phyloP scores from a whole-genome alignment of 2,888 invertebrate genomes.

The Dermolepida albohirtum region DNA sequence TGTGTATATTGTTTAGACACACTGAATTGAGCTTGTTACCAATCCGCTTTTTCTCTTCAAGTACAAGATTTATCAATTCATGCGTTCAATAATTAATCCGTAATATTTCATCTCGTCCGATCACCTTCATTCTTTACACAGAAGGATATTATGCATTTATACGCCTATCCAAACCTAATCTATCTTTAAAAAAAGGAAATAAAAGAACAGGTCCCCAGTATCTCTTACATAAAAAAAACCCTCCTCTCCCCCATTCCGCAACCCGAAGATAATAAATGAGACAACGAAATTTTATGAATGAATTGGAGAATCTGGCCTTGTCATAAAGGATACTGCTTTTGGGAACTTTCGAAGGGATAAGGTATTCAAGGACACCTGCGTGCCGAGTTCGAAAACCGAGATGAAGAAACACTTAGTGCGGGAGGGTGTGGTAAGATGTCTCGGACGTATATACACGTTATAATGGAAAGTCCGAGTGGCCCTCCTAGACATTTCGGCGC shows the following conservation, averaged over 20 bases:
- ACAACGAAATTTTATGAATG: slow-evolving; percentile 51
- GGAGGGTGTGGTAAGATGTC: slow-evolving; percentile 40
- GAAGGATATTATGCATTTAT: slow-evolving; percentile 49
- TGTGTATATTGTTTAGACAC: slow-evolving; percentile 6
- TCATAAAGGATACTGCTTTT: slow-evolving; percentile 50
- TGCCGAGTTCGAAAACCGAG: slow-evolving; percentile 25
- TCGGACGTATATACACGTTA: slow-evolving; percentile 32
- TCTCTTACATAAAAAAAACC: slow-evolving; percentile 31
- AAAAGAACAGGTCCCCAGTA: slow-evolving; percentile 22
- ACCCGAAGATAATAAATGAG: slow-evolving; percentile 50
- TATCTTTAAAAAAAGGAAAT: slow-evolving; percentile 34
- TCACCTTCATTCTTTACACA: slow-evolving; percentile 47
- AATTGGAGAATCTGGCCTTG: slow-evolving; percentile 50
- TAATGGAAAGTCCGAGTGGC: slow-evolving; percentile 46
- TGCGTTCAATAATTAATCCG: slow-evolving; percentile 48
- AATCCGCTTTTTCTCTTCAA: slow-evolving; percentile 23
- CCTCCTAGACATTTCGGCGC: slow-evolving; percentile 54
- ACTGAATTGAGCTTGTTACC: slow-evolving; percentile 24
- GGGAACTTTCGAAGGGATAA: slow-evolving; percentile 51
- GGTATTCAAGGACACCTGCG: slow-evolving; percentile 52
- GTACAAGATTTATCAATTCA: slow-evolving; percentile 45
- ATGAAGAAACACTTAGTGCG: slow-evolving; percentile 46
- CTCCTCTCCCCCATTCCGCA: slow-evolving; percentile 30
- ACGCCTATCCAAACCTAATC: slow-evolving; percentile 50
- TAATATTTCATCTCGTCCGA: slow-evolving; percentile 49